These are phyloP conservation scores for Chloropsis cyanopogon DNA, from an alignment of 2,113 vertebrate genomes.

Conservation along the genomic window DNA sequence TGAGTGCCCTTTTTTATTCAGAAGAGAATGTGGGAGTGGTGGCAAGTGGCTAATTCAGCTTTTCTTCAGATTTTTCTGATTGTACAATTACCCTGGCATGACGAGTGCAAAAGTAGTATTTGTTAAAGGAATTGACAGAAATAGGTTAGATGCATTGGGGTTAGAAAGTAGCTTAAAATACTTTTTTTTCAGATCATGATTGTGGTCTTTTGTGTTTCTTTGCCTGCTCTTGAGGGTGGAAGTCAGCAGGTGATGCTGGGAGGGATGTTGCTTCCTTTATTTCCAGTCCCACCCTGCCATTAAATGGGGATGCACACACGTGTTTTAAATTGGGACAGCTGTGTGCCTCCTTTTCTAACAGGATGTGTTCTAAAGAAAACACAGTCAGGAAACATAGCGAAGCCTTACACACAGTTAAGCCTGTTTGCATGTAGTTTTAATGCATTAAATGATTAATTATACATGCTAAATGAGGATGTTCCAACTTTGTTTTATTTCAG, in stretches of 20 bases:
- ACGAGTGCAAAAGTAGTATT: not conserved
- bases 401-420: not conserved
- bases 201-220: not conserved
- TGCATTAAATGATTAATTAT: not conserved
- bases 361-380: not conserved
- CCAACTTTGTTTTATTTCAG: not conserved
- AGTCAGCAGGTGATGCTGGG: not conserved
- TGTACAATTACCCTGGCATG: not conserved
- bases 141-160: not conserved
- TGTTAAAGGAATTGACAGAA: not conserved
- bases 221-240: not conserved
- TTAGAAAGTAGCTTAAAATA: not conserved
- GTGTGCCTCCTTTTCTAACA: not conserved
- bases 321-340: not conserved
- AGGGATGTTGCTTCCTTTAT: not conserved
- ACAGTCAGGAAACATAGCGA: not conserved
- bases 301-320: not conserved
- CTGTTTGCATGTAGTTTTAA: not conserved
- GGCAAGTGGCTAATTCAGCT: not conserved
- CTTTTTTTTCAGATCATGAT: not conserved
- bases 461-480: not conserved
- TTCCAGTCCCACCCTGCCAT: not conserved
- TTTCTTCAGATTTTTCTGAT: not conserved
- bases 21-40: constrained; percentile 21
- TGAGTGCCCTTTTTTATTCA: not conserved